Evolutionary conservation across 1,140 invertebrate species (phyloP).

Genomic region (Leptonema lineaticorne): DNA sequence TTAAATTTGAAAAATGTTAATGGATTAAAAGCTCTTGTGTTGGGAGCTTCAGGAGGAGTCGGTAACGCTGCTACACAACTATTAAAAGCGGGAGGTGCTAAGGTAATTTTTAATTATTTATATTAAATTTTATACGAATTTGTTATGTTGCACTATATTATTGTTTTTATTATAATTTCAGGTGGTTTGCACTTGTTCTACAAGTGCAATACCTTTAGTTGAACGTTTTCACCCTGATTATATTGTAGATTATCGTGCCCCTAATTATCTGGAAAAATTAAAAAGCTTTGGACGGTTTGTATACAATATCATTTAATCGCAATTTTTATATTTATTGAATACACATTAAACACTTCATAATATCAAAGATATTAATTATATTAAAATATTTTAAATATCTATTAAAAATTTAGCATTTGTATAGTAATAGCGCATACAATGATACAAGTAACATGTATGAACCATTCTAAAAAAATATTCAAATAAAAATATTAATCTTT

Average conservation of each 20-base stretch:
- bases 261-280: constrained; percentile 62
- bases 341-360: too few species aligned
- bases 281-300: constrained; percentile 64
- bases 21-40: constrained; percentile 67
- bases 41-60: constrained; percentile 90
- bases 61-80: constrained; percentile 63
- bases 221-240: constrained; percentile 68
- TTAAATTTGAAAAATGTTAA: constrained; percentile 52
- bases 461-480: too few species aligned
- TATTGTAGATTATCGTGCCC: constrained; percentile 78
- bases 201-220: constrained; percentile 70
- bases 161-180: constrained; percentile 42
- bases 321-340: too few species aligned
- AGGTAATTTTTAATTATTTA: constrained; percentile 29
- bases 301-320: too few species aligned
- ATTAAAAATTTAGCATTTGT: too few species aligned
- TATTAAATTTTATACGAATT: too few species aligned
- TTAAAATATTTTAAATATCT: too few species aligned
- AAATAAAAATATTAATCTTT: too few species aligned
- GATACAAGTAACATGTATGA: too few species aligned
- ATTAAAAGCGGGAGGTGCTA: constrained; percentile 42
- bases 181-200: constrained; percentile 75
- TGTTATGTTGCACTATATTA: constrained; percentile 21
- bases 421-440: too few species aligned
- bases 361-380: too few species aligned